phyloP scores from a whole-genome alignment of 2,797 vertebrate species.

The Crypturellus tataupa region DNA sequence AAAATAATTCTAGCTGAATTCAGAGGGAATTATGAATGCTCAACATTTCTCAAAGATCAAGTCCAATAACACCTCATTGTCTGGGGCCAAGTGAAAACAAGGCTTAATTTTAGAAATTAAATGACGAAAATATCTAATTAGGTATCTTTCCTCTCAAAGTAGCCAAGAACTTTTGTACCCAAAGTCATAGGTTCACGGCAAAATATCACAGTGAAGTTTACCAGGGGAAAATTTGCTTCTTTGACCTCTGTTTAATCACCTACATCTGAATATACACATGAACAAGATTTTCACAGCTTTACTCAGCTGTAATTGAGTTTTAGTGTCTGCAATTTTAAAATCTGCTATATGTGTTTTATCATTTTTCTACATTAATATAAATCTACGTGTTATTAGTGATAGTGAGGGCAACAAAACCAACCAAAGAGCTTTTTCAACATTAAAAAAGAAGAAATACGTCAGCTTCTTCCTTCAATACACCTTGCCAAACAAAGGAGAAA shows the following conservation, averaged over 20 bases:
- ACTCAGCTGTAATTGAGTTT: slow-evolving; percentile 29
- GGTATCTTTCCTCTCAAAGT: background rate
- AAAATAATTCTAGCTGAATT: background rate
- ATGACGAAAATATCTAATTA: background rate
- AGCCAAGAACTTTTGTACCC: background rate
- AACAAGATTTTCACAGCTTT: background rate
- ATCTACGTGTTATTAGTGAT: slow-evolving; percentile 9
- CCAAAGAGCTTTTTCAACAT: background rate
- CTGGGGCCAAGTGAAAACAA: background rate
- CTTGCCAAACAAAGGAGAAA: background rate
- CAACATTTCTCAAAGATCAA: background rate
- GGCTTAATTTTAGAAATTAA: background rate
- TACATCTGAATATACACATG: background rate
- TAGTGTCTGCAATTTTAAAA: slow-evolving; percentile 59
- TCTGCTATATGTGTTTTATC: background rate
- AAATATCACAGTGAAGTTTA: background rate
- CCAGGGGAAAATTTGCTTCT: background rate
- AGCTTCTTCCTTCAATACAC: background rate
- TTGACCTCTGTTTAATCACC: background rate
- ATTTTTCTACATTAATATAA: slow-evolving; percentile 70
- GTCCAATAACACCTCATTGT: background rate
- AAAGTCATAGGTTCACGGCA: background rate
- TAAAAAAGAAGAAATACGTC: background rate
- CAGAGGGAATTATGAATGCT: background rate
- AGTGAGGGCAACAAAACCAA: background rate